A percentile compares a stretch with the other conserved stretches of the same genome.
These are phyloP conservation scores for Rosalia funebris DNA, from an alignment of 2,888 invertebrate species.

Conservation along the genomic window DNA sequence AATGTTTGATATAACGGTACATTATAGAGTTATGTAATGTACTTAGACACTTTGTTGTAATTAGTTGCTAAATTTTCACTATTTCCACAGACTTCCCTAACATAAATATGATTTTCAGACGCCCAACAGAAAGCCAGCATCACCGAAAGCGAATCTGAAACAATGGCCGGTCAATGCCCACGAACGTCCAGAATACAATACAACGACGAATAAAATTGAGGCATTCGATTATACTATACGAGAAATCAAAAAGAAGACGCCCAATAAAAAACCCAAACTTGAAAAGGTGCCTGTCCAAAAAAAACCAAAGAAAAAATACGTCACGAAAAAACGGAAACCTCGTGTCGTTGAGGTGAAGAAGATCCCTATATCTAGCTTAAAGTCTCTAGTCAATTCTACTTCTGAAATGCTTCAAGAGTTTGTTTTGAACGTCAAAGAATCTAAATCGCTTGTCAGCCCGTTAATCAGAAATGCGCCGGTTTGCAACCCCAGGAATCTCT, in stretches of 20 bases:
- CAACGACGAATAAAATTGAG: constrained; percentile 54
- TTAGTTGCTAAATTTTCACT: no score
- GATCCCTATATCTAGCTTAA: constrained; percentile 45
- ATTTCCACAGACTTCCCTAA: no score
- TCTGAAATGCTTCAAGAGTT: constrained; percentile 44
- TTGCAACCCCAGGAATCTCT: constrained; percentile 32
- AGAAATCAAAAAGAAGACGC: constrained; percentile 36
- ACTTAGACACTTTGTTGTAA: no score
- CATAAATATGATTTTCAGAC: no score
- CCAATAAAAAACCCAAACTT: constrained; percentile 39
- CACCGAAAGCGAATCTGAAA: constrained; percentile 36
- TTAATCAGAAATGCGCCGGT: constrained; percentile 2
- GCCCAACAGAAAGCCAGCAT: constrained; percentile 12
- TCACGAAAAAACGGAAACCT: constrained; percentile 36
- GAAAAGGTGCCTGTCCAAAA: constrained; percentile 31
- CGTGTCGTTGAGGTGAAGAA: constrained; percentile 39
- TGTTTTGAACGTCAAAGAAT: constrained; percentile 29
- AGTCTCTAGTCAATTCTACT: constrained; percentile 46
- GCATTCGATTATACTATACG: constrained; percentile 51
- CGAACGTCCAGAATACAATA: constrained; percentile 58
- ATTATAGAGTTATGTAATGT: no score
- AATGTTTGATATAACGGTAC: no score
- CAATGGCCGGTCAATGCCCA: constrained; percentile 49
- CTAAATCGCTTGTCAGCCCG: constrained; percentile 18
- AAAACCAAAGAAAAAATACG: constrained; percentile 42